A percentile compares a stretch with the other conserved stretches of the same genome.
Conservation (phyloP, 2,113 vertebrate species). For the Heptranchias perlo region DNA sequence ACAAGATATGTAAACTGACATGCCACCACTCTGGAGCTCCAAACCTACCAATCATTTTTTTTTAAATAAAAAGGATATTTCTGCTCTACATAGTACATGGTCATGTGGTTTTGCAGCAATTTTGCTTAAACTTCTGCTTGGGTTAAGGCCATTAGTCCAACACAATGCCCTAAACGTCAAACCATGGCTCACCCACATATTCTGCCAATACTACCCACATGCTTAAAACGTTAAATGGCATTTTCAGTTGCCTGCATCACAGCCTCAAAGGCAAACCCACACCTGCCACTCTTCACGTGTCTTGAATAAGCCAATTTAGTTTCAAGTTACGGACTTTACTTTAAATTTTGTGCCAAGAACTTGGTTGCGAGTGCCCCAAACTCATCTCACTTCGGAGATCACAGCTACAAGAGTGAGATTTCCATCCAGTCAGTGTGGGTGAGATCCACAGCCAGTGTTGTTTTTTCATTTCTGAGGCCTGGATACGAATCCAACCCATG, state of each 20-base stretch:
- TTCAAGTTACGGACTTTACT: not conserved
- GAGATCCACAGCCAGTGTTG: not conserved
- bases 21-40: no score
- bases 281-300: not conserved
- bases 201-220: not conserved
- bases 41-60: not conserved
- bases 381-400: not conserved
- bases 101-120: not conserved
- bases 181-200: not conserved
- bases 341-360: not conserved
- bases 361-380: not conserved
- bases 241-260: not conserved
- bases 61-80: not conserved
- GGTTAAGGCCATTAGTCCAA: not conserved
- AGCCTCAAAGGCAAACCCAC: not conserved
- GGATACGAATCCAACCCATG: not conserved
- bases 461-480: not conserved
- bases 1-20: not conserved
- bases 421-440: not conserved
- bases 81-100: not conserved
- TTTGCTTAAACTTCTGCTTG: not conserved
- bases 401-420: not conserved
- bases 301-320: not conserved
- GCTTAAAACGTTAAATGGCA: not conserved
- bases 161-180: not conserved